Evolutionary conservation across 2,797 vertebrate genomes (phyloP), one percentile per base, ranked within the genome.

Genomic region (Sparus aurata): DNA sequence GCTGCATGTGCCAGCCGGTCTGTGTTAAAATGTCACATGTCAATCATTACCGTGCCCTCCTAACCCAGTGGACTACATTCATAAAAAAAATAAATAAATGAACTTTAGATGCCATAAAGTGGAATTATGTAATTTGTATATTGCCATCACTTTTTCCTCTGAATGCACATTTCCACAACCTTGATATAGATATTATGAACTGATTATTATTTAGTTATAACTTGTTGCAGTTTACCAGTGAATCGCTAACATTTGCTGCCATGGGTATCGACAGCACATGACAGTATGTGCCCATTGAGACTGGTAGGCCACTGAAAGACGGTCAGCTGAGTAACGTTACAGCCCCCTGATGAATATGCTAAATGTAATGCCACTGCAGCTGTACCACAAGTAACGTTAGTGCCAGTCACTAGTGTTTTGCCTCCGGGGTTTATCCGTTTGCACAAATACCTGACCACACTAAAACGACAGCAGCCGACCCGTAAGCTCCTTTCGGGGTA

Each of bases 1-100:
- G 34, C 34, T 34, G 34, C 8, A 34, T 34, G 30, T 34, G 30
- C 30, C 5, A 8, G 30, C 7, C 1, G 34, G 30, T 34, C 30
- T 34, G 30, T 34, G 30, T 34, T 34, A 6, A 34, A 34, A 34
- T 34, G 30, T 34, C 30, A 34, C 30, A 34, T 8, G 9, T 59
- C 38, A 79, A 83, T 67, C 41, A 62, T 52, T 45, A 67, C 50
- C 34, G 16, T 2, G 34, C 8, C 9, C 5, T 9, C 34, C 34
- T 34, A 34, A 34, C 8, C 7, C 34, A 41, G 17, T 38, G 11
- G 20, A 25, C 18, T 30, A 7, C 27, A 38, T 20, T 12, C 0
- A 27, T 23, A 20, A 27, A 34, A 25, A 2, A 38, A 45, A 53
- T 17, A 0, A 12, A 12, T 17, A 34, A 7, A 34, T 62, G 0